phyloP scores from a whole-genome alignment of 2,888 invertebrate genomes.

The Dolomedes plantarius region DNA sequence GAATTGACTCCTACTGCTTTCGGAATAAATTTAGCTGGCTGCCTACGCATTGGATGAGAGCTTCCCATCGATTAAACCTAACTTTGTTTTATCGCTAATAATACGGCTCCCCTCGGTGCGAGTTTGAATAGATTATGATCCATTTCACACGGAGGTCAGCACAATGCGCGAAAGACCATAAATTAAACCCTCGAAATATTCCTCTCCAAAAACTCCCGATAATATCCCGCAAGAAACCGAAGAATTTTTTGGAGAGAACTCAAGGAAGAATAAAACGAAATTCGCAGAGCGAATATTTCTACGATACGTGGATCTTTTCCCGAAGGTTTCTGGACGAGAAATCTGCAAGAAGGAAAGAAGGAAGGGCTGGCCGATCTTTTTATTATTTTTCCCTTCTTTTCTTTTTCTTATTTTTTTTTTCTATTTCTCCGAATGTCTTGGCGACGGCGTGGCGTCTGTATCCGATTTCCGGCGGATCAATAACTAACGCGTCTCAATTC shows the following conservation, averaged over 20 bases:
- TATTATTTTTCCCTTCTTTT: background rate
- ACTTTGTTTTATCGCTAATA: no score
- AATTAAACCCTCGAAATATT: no score
- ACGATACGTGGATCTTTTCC: constrained; percentile 7
- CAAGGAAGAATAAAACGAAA: background rate
- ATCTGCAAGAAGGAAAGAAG: background rate
- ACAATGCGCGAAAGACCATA: no score
- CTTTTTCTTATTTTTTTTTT: background rate
- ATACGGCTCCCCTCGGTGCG: no score
- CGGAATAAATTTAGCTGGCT: no score
- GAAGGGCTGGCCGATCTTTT: background rate
- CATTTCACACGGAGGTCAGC: no score
- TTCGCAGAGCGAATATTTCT: background rate
- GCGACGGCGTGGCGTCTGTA: constrained; percentile 10
- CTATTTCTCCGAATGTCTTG: constrained; percentile 8
- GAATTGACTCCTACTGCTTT: no score
- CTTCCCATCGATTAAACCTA: no score
- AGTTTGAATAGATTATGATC: no score
- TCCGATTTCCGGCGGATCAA: constrained; percentile 4
- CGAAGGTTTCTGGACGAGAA: background rate
- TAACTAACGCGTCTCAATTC: constrained; percentile 9
- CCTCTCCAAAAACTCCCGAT: no score
- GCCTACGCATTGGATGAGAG: no score
- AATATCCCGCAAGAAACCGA: background rate
- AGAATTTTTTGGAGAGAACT: background rate